A percentile compares a stretch with the other conserved stretches of the same genome.
These are phyloP conservation scores for Peromyscus leucopus DNA, from an alignment of 2,113 vertebrate species.

Conservation along the genomic window DNA sequence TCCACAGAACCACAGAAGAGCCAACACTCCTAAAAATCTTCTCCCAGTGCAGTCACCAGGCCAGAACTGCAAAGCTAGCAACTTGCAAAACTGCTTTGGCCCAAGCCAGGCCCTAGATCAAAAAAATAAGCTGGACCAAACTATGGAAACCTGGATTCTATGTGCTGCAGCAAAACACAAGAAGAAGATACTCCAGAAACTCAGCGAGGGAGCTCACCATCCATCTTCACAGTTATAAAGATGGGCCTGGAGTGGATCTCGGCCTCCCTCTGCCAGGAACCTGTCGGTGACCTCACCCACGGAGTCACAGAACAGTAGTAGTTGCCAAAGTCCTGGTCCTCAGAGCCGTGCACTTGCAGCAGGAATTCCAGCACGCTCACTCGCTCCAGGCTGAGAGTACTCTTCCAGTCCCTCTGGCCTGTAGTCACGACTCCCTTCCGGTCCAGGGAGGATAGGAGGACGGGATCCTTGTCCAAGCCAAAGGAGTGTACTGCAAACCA, in stretches of 20 bases:
- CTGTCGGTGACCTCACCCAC: constrained; percentile 91
- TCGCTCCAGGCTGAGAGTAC: constrained; percentile 93
- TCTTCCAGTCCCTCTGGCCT: constrained; percentile 91
- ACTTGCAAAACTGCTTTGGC: not conserved
- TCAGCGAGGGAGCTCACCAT: constrained; percentile 87
- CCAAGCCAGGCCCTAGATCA: not conserved
- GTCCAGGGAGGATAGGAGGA: constrained; percentile 90
- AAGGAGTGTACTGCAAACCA: constrained; percentile 93
- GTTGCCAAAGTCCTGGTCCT: constrained; percentile 94
- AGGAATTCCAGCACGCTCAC: constrained; percentile 88
- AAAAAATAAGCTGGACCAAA: not conserved
- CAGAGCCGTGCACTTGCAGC: constrained; percentile 91
- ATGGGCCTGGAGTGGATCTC: constrained; percentile 90
- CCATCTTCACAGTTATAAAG: constrained; percentile 94
- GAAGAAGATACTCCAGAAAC: not conserved
- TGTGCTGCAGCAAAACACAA: rapidly evolving
- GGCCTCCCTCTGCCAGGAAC: constrained; percentile 91
- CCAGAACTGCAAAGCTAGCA: not conserved
- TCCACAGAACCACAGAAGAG: not conserved
- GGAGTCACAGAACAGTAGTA: constrained; percentile 94
- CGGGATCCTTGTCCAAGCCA: constrained; percentile 79
- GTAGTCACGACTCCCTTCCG: constrained; percentile 90
- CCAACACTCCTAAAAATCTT: not conserved
- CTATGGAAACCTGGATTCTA: not conserved
- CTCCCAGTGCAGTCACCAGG: not conserved